phyloP scores from a whole-genome alignment of 2,888 invertebrate genomes.

The Agrypnus murinus region DNA sequence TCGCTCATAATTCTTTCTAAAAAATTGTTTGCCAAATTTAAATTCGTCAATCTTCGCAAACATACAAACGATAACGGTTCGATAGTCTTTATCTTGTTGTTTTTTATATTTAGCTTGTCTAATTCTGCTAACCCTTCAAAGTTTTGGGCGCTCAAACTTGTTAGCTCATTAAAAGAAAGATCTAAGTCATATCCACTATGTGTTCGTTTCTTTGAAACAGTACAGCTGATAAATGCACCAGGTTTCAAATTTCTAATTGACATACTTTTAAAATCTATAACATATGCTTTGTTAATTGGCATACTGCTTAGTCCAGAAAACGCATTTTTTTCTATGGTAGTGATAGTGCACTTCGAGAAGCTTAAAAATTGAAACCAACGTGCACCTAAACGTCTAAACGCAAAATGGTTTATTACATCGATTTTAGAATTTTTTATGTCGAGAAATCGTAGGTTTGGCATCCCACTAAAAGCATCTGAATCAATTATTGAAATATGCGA shows the following conservation, averaged over 20 bases:
- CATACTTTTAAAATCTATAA: neutral
- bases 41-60: too few relatives aligned
- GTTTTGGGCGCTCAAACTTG: neutral
- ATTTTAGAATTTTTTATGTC: neutral
- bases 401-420: too few relatives aligned
- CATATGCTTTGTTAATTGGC: neutral
- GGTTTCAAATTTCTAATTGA: conserved; percentile 14
- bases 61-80: too few relatives aligned
- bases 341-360: too few relatives aligned
- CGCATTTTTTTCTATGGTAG: neutral
- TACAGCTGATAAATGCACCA: conserved; percentile 1
- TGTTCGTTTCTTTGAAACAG: neutral
- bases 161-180: conserved; percentile 15
- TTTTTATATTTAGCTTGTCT: too few relatives aligned
- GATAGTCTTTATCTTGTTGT: too few relatives aligned
- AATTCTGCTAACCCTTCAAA: too few relatives aligned
- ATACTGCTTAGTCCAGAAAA: conserved; percentile 8
- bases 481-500: neutral
- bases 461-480: neutral
- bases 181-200: too few relatives aligned
- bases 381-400: too few relatives aligned
- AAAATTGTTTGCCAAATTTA: too few relatives aligned
- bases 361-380: too few relatives aligned
- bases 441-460: neutral
- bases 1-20: too few relatives aligned